Conservation (phyloP, 2,888 invertebrate genomes). For the Antitype chi region DNA sequence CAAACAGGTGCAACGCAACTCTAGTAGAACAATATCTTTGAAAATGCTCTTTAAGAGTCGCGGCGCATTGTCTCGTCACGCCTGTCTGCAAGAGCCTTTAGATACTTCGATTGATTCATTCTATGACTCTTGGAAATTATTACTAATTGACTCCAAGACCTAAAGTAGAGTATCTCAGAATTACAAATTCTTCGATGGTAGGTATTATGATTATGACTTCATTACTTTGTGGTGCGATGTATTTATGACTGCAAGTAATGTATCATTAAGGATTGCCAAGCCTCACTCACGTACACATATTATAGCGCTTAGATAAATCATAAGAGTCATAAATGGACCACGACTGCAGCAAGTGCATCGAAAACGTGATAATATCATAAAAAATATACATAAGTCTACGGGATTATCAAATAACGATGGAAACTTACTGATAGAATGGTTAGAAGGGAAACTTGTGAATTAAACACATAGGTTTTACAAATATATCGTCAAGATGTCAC, state of each 20-base stretch:
- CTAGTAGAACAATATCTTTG: too few relatives aligned
- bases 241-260: slow-evolving; percentile 24
- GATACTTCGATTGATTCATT: not conserved
- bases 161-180: not conserved
- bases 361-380: slow-evolving; percentile 44
- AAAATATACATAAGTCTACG: slow-evolving; percentile 35
- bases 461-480: slow-evolving; percentile 44
- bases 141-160: not conserved
- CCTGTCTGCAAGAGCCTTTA: not conserved
- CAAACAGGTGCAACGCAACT: too few relatives aligned
- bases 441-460: slow-evolving; percentile 48
- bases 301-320: slow-evolving; percentile 24
- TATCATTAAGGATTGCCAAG: slow-evolving; percentile 34
- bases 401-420: slow-evolving; percentile 49
- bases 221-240: slow-evolving; percentile 2
- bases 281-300: slow-evolving; percentile 18
- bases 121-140: not conserved
- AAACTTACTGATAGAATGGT: slow-evolving; percentile 46
- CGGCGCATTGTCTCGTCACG: too few relatives aligned
- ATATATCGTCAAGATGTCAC: slow-evolving; percentile 34
- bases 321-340: slow-evolving; percentile 42
- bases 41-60: too few relatives aligned
- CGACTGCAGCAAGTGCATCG: slow-evolving; percentile 21
- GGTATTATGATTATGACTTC: not conserved
- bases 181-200: not conserved